Evolutionary conservation across 2,888 invertebrate species (phyloP), one percentile per base, ranked within the genome.

Genomic region (Nysson spinosus): DNA sequence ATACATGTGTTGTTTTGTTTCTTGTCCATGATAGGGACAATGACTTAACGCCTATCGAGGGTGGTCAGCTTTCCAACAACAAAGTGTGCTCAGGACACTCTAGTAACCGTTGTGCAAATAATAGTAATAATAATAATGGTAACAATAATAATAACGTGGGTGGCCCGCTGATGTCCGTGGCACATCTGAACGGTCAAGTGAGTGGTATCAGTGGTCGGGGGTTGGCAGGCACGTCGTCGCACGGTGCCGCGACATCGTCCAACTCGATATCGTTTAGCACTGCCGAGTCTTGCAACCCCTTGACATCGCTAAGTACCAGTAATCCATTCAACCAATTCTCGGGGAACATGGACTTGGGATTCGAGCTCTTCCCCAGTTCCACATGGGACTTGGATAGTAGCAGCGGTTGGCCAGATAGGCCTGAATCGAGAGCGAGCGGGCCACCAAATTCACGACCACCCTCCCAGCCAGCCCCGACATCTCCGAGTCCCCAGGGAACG

Each of bases 121-220:
- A 80, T 82, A 84, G 79, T 82, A 83, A 79, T 81, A 80, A 80
- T 68, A 79, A 79, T 75, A 84, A 79, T 83, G 89, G 79, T 78
- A 86, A 84, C 71, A 86, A 84, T 83, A 85, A 86, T 82, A 87
- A 86, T 83, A 87, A 85, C 83, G 90, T 93, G 69, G 93, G 93
- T 70, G 93, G 93, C 5, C 94, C 94, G 16, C 88, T 93, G 70
- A 93, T 94, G 93, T 91, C 93, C 50, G 89, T 90, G 73, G 92
- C 90, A 72, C 90, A 93, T 67, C 90, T 92, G 72, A 94, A 94
- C 88, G 94, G 94, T 52, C 85, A 86, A 82, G 82, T 85, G 79
- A 84, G 81, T 78, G 81, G 83, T 74, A 78, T 77, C 54, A 76
- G 78, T 81, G 77, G 81, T 69, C 80, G 81, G 50, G 78, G 75